Evolutionary conservation across 2,113 vertebrate genomes (phyloP), one percentile per base, ranked within the genome.

Genomic region (Onychostoma macrolepis): DNA sequence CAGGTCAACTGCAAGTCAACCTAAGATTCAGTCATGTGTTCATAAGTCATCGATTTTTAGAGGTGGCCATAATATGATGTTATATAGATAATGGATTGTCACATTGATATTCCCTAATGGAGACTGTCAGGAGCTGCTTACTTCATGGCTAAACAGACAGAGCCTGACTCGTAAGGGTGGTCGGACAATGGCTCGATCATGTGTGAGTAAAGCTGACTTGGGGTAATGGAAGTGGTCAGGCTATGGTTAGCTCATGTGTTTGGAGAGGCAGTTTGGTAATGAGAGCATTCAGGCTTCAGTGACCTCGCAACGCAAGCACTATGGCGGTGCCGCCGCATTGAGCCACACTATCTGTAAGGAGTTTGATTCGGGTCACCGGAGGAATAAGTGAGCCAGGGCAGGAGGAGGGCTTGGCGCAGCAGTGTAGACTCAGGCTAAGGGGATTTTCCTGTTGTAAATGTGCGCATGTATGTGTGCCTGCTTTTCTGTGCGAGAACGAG

Each of bases 141-240:
- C 56, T 67, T 81, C 6, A 45, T 84, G 85, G 83, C 33, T 85
- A 80, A 80, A 88, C 75, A 61, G 75, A 50, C 28, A 9, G n/a
- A 74, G 69, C 48, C 83, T 43, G 10, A 69, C 75, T 69, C 43
- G 43, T 38, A 84, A 65, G 41, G 30, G 41, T 72, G 78, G 77
- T 86, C 85, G 53, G 85, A 80, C 80, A 72, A 83, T 56, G 41
- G 75, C n/a, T 85, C 56, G 17, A 63, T 86, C 74, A 84, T 85
- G 78, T 85, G 83, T 90, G 78, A 88, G 75, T 80, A 87, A 50
- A 78, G 76, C 17, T 79, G 88, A 84, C 84, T 88, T n/a, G 56
- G 77, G 77, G 67, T 77, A 82, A 86, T 69, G 72, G 72, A 79
- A 85, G 53, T 78, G 85, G 80, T 85, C 85, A 87, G 83, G 75